Base-by-base conservation (phyloP, 2,888 invertebrate species). In the Cantharis nigra region DNA sequence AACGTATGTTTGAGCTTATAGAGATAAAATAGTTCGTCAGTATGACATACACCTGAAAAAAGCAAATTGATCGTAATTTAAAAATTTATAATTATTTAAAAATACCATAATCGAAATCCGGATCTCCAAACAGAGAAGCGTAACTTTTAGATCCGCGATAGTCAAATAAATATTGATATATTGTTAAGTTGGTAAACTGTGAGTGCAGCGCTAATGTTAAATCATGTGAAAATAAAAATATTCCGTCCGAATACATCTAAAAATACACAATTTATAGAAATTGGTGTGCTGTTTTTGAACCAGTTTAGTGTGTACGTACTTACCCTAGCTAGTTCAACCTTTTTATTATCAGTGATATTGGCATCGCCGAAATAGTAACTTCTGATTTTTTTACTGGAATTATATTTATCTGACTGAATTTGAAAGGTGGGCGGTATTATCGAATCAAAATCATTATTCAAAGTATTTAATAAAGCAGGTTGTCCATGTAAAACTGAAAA, bases 61-160 rank as follows among this genome's bases (percentile, higher is more conserved):
- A 13, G 7, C 64, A 64, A 18, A 49, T 2, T 1, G 1, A n/a
- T 49, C 49, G 7, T 2, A 49, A 7, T 49, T 7, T 49, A 9
- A n/a, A 49, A 49, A 49, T 33, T 33, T 33, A n/a, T n/a, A 49
- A 33, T 13, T 33, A 0, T 13, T 63, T 30, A 63, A 64, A 18
- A 64, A 16, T 87, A 92, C 92, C 94, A 82, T 93, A 93, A 85
- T 92, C 91, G 71, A 90, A 89, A 23, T 89, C 87, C 1, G 89
- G 87, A 72, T 92, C 94, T 0, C 94, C 94, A 82, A 94, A 94
- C 77, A 94, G 90, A 86, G 91, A 90, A 0, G 93, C 93, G 84
- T 94, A 94, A 80, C 94, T 94, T 63, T 91, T 90, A 5, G 90
- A 89, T 1, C 93, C 94, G 85, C 90, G 90, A 84, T 94, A 93